These are phyloP conservation scores for Arenaria interpres DNA, from an alignment of 2,113 vertebrate species.

Conservation along the genomic window DNA sequence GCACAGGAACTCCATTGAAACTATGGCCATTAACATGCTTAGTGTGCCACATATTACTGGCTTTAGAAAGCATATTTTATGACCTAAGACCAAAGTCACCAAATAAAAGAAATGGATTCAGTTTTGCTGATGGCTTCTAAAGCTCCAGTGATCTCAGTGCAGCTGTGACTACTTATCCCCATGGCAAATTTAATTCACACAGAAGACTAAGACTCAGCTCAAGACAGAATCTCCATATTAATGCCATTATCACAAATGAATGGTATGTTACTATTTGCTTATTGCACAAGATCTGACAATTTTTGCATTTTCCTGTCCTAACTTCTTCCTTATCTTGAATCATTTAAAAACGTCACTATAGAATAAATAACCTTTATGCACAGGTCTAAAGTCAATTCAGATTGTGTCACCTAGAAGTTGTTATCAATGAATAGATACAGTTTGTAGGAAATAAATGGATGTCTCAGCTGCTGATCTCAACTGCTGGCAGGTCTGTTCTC, in stretches of 20 bases:
- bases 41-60: background rate
- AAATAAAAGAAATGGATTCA: background rate
- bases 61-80: background rate
- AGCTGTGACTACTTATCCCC: slow-evolving; percentile 13
- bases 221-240: background rate
- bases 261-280: background rate
- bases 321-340: background rate
- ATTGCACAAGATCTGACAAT: background rate
- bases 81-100: background rate
- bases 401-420: background rate
- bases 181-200: background rate
- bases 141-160: background rate
- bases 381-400: background rate
- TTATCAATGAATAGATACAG: background rate
- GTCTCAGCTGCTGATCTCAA: background rate
- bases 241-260: background rate
- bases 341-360: background rate
- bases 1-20: background rate
- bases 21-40: background rate
- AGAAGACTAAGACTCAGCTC: background rate
- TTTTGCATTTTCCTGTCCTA: background rate
- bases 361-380: background rate
- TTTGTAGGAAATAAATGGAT: background rate
- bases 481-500: background rate
- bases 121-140: background rate